These are phyloP conservation scores for Nycticryphes semicollaris DNA, from an alignment of 2,113 vertebrate genomes.

Conservation along the genomic window DNA sequence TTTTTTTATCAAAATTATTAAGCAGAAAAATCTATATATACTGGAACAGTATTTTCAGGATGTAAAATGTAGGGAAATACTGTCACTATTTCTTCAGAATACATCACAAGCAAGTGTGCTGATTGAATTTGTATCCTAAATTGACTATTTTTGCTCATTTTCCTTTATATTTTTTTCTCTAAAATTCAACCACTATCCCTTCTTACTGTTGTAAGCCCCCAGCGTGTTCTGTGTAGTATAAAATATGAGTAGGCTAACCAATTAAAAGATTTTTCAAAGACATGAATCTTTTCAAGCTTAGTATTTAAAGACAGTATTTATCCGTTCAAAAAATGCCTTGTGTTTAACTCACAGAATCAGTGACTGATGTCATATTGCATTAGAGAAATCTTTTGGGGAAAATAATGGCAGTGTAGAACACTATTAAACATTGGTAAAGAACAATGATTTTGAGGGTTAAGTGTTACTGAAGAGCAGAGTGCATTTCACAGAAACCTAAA, in stretches of 20 bases:
- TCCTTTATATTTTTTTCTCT: not conserved
- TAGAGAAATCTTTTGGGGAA: not conserved
- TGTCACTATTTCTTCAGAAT: not conserved
- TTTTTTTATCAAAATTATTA: not conserved
- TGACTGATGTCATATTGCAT: not conserved
- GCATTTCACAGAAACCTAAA: not conserved
- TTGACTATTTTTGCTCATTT: not conserved
- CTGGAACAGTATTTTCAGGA: not conserved
- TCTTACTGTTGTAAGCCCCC: not conserved
- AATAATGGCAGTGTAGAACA: not conserved
- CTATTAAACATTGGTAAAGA: not conserved
- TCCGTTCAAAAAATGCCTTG: not conserved
- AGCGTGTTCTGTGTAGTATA: not conserved
- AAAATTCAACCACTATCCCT: not conserved
- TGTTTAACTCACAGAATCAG: not conserved
- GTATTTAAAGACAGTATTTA: not conserved
- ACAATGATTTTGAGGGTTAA: not conserved
- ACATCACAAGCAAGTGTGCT: accelerated
- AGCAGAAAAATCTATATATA: accelerated
- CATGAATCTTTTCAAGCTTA: not conserved
- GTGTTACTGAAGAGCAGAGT: not conserved
- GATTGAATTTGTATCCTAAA: not conserved
- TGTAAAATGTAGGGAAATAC: not conserved
- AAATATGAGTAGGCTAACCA: not conserved
- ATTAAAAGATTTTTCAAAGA: not conserved